Percentiles rank a stretch among this genome's conserved stretches.
These are phyloP conservation scores for Platanista minor DNA, from an alignment of 2,113 vertebrate species.

Conservation along the genomic window DNA sequence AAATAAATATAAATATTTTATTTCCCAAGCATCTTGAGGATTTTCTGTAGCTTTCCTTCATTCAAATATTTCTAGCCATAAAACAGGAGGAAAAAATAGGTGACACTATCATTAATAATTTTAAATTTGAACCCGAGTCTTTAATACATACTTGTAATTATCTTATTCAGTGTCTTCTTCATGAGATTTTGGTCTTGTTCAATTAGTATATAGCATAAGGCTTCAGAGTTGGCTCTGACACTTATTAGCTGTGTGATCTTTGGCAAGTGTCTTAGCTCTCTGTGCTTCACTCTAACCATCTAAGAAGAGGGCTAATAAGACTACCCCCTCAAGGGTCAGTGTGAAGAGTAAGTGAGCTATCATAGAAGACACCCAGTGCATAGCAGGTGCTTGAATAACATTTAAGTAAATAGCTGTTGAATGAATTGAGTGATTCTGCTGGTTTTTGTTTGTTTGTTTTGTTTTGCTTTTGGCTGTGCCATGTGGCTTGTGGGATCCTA, in stretches of 20 bases:
- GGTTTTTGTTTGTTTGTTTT: neutral
- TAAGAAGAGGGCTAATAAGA: neutral
- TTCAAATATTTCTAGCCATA: neutral
- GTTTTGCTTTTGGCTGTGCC: neutral
- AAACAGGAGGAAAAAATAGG: neutral
- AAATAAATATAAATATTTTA: neutral
- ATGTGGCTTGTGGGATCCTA: neutral
- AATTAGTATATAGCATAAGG: neutral
- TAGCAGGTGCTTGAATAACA: neutral
- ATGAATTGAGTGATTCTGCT: neutral
- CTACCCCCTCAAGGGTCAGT: neutral
- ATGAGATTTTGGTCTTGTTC: neutral
- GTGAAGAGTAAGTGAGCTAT: neutral
- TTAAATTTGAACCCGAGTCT: neutral
- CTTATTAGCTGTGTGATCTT: neutral
- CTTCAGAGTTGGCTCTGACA: neutral
- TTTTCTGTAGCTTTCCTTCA: slow-evolving; percentile 6
- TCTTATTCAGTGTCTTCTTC: neutral
- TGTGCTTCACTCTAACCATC: neutral
- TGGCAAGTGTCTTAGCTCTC: neutral
- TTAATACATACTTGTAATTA: neutral
- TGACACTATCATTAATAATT: neutral
- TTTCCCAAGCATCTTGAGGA: neutral
- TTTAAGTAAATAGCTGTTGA: neutral
- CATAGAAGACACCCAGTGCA: neutral